phyloP scores from a whole-genome alignment of 2,888 invertebrate species.

The Camptogramma bilineatum region DNA sequence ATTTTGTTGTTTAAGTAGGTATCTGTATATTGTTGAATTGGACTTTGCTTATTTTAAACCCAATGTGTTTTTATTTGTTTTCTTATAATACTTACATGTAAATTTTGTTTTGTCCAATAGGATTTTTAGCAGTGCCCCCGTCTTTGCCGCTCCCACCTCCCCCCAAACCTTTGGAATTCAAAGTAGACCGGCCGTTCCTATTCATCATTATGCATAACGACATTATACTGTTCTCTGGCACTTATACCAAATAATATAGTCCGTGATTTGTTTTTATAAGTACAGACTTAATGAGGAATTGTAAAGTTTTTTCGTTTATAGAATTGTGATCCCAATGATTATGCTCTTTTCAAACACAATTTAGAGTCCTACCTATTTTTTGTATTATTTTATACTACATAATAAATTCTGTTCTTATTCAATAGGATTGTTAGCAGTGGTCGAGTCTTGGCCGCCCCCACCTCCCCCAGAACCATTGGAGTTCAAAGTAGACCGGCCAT shows the following conservation, averaged over 20 bases:
- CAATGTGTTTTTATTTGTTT: no score
- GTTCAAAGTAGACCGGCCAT: conserved; percentile 20
- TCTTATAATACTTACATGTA: background rate
- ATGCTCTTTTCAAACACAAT: no score
- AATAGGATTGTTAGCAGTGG: background rate
- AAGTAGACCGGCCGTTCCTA: conserved; percentile 16
- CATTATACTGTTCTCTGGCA: conserved; percentile 20
- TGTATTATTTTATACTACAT: no score
- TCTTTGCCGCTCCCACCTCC: conserved; percentile 12
- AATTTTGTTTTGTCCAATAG: conserved; percentile 1
- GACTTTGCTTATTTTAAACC: no score
- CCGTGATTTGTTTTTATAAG: background rate
- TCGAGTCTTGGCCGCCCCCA: conserved; percentile 3
- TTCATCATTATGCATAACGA: conserved; percentile 15
- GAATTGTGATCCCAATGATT: no score
- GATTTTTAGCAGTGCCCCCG: background rate
- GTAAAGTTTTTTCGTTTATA: no score
- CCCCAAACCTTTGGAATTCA: conserved; percentile 20
- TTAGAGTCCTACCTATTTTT: no score
- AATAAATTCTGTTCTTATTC: background rate
- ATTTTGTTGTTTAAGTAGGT: no score
- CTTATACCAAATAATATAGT: conserved; percentile 11
- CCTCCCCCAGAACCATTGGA: conserved; percentile 15
- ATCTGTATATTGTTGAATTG: no score
- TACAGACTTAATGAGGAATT: no score